Evolutionary conservation across 35 echinoderm and acorn worm species (phyloP), one percentile per base, ranked within the genome.

Genomic region (Stichopus chloronotus): DNA sequence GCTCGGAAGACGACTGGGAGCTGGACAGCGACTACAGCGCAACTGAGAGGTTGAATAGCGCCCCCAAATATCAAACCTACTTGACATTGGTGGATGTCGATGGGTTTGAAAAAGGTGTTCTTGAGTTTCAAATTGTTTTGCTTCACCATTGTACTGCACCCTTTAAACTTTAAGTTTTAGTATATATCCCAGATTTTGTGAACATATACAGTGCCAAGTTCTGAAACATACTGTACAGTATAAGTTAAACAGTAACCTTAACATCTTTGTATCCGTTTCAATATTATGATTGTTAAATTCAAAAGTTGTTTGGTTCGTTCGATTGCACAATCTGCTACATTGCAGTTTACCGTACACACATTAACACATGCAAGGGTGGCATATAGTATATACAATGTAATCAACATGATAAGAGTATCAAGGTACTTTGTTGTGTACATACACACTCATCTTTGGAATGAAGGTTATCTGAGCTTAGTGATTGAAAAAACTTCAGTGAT

Each of bases 61-160:
- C 93, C 6, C 93, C 95, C 6, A 94, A 93, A 20, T 97, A 94
- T 76, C 90, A 92, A 23, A 92, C 90, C 4, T 97, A 97, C 79
- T 80, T 97, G 22, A 94, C 93, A 53, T 86, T 97, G 55, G 95
- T 97, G 4, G 93, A 94, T 91, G 90, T 91, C 25, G 90, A 91
- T n/a, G 13, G 25, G 19, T 91, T 79, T 91, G 90, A 79, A 78
- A 57, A 91, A 91, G 76, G 69, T 78, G 69, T 79, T 53, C 21
- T 91, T 79, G 54, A 78, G 6, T 71, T 25, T 85, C 54, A 14
- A 16, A 63, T 6, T 22, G 12, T 19, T 80, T 43, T 80, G 12
- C 78, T 80, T 10, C 52, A 10, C 78, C 52, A 72, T 16, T 16
- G 22, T 72, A 16, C 69, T 72, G 69, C 22, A 13, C 13, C 69